Evolutionary conservation across 2,888 invertebrate genomes (phyloP), one percentile per base, ranked within the genome.

Genomic region (Sinohyriopsis cumingii): DNA sequence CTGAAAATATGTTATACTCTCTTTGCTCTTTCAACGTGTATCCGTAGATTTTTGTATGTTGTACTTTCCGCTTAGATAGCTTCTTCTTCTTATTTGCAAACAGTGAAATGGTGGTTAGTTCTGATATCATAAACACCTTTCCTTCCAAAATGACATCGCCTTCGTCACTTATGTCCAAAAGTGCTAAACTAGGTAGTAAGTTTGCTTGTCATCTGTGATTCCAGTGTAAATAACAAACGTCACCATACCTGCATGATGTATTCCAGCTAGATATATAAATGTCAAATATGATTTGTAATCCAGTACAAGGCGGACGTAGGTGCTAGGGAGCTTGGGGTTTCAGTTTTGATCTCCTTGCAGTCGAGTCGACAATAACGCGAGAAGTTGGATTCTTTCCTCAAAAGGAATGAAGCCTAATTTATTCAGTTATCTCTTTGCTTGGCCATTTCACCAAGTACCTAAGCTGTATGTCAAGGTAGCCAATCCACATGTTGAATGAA

Each of bases 221-320:
- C 72, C 75, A 55, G 15, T 28, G 59, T 67, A 67, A 18, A 69
- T 65, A 3, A 67, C 75, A 72, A 72, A 76, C 19, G 76, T 71
- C 6, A 68, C 64, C 56, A 56, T 61, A n/a, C 73, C 76, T 22
- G 64, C 59, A 54, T 74, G 76, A 66, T 67, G 67, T 12, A 74
- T 73, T 6, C 76, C 71, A 25, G 71, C 33, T 19, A 78, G 54
- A n/a, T 61, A 55, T 61, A 74, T 73, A 53, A 54, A 72, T 19
- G 77, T 75, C 56, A 67, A 69, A 61, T 70, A 66, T 4, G 69
- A 69, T 70, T 78, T 76, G 60, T 77, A 75, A 33, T 70, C 70
- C 71, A 73, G 55, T 75, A 78, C 60, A 78, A 18, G 22, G 68
- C n/a, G 15, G 74, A 76, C 56, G 70, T 76, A 24, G 69, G 55